Percentiles rank a stretch among this genome's conserved stretches.
phyloP scores from a whole-genome alignment of 2,113 vertebrate genomes.

The Petrocephalus microphthalmus region DNA sequence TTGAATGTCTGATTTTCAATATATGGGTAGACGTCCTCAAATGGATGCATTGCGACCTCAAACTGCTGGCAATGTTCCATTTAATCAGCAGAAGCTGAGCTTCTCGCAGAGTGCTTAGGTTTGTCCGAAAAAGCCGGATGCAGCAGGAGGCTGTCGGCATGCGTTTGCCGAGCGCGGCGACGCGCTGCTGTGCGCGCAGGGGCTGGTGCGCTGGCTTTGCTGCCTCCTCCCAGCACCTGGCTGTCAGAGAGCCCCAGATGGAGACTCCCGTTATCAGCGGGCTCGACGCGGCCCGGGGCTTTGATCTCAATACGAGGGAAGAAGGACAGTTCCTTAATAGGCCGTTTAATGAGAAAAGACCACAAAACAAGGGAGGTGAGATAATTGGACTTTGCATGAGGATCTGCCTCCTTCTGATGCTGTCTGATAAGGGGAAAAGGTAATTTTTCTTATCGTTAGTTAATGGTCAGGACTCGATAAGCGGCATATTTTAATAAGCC shows the following conservation, averaged over 20 bases:
- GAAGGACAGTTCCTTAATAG: constrained; percentile 54
- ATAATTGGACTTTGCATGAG: constrained; percentile 56
- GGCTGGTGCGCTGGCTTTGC: too few relatives aligned
- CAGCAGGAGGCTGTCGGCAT: neutral
- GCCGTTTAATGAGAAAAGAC: constrained; percentile 54
- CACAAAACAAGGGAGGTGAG: constrained; percentile 55
- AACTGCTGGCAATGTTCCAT: neutral
- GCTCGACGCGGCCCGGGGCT: constrained; percentile 27
- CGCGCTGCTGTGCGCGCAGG: neutral
- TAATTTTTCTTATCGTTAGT: constrained; percentile 59
- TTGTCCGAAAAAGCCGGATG: neutral
- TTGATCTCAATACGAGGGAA: constrained; percentile 43
- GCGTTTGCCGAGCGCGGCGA: neutral
- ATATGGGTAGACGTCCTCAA: neutral
- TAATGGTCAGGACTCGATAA: constrained; percentile 50
- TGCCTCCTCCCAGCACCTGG: neutral
- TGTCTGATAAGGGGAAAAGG: constrained; percentile 47
- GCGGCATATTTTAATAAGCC: constrained; percentile 44
- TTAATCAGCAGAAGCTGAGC: neutral
- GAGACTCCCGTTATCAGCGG: neutral
- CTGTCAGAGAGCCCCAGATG: neutral
- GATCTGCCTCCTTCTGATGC: constrained; percentile 51
- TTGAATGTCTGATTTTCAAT: neutral
- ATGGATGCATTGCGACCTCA: neutral
- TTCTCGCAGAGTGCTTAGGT: neutral